Evolutionary conservation across 2,113 vertebrate species (phyloP).

Genomic region (Platysteira castanea): DNA sequence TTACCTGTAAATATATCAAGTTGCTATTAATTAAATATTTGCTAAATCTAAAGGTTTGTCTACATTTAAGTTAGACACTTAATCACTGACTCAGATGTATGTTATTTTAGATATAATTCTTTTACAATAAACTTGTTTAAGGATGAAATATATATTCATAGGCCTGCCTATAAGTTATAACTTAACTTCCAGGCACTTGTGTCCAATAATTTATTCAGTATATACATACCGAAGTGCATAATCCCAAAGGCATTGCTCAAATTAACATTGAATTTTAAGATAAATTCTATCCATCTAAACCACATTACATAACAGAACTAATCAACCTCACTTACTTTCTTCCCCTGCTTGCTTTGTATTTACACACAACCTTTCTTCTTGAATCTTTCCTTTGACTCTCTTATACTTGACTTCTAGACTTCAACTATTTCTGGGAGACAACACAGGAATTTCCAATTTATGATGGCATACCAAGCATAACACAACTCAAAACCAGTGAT

Average conservation of each 20-base stretch:
- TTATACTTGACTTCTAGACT: background rate
- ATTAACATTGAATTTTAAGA: background rate
- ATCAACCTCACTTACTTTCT: background rate
- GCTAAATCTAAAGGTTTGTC: background rate
- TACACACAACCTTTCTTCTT: background rate
- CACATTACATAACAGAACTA: background rate
- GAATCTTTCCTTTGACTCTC: background rate
- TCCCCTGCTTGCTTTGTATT: background rate
- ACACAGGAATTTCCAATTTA: background rate
- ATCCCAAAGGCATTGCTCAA: background rate
- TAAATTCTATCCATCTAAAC: background rate
- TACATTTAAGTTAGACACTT: background rate
- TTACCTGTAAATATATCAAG: slow-evolving; percentile 75
- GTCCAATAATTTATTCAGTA: background rate
- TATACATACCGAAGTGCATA: background rate
- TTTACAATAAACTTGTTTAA: background rate
- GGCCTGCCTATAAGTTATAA: background rate
- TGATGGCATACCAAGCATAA: background rate
- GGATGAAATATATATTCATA: background rate
- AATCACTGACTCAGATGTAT: background rate
- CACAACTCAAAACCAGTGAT: background rate
- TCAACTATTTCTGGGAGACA: background rate
- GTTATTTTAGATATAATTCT: background rate
- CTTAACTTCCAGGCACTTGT: background rate
- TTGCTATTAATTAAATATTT: background rate